These are phyloP conservation scores for Bhutanitis thaidina DNA, from an alignment of 2,888 invertebrate species.

Conservation along the genomic window DNA sequence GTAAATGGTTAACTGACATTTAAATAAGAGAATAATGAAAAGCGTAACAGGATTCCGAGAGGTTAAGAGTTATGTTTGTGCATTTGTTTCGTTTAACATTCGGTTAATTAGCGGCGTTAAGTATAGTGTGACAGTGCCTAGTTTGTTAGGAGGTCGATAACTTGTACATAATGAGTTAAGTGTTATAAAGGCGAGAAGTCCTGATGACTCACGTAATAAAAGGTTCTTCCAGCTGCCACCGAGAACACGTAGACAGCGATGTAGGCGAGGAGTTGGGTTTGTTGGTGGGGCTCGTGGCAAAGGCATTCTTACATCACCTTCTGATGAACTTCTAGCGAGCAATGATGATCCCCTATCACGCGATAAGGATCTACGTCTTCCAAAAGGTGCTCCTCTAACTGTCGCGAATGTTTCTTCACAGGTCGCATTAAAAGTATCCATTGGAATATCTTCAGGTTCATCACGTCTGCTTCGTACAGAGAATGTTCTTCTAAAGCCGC, in stretches of 20 bases:
- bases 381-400: slow-evolving; percentile 66
- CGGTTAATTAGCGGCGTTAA: slow-evolving; percentile 50
- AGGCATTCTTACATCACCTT: slow-evolving; percentile 81
- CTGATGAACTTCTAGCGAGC: slow-evolving; percentile 84
- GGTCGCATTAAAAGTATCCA: slow-evolving; percentile 61
- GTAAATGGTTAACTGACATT: slow-evolving; percentile 62
- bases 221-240: slow-evolving; percentile 91
- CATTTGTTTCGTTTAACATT: slow-evolving; percentile 40
- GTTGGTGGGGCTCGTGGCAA: slow-evolving; percentile 55
- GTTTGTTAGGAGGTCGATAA: slow-evolving; percentile 18
- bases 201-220: slow-evolving; percentile 84
- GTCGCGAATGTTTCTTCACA: slow-evolving; percentile 66
- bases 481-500: slow-evolving; percentile 67
- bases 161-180: slow-evolving; percentile 21
- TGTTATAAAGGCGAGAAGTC: slow-evolving; percentile 39
- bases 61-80: slow-evolving; percentile 54
- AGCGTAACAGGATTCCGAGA: slow-evolving; percentile 49
- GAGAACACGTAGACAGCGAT: slow-evolving; percentile 86
- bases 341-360: slow-evolving; percentile 73
- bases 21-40: slow-evolving; percentile 61
- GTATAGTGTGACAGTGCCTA: slow-evolving; percentile 20
- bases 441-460: slow-evolving; percentile 59
- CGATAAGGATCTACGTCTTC: slow-evolving; percentile 67
- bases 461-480: slow-evolving; percentile 62
- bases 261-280: slow-evolving; percentile 73